phyloP scores from a whole-genome alignment of 2,797 vertebrate species.

The Ammospiza maritima region DNA sequence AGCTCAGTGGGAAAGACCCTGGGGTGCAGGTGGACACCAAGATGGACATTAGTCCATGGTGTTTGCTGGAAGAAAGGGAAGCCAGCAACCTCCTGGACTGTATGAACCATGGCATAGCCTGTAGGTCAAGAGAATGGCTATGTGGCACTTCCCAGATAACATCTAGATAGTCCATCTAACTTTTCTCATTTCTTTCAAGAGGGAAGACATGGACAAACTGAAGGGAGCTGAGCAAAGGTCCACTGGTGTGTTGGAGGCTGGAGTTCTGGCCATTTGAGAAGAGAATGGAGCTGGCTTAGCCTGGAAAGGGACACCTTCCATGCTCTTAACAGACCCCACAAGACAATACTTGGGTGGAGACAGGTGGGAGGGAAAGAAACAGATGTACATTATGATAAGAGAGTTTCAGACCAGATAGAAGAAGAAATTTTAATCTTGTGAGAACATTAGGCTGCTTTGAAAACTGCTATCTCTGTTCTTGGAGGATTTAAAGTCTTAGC shows the following conservation, averaged over 20 bases:
- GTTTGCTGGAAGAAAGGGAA: background rate
- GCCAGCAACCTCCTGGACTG: background rate
- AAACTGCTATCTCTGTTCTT: background rate
- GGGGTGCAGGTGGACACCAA: background rate
- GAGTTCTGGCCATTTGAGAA: background rate
- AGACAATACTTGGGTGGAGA: background rate
- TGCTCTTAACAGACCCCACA: background rate
- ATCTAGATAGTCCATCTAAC: background rate
- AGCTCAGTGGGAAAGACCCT: background rate
- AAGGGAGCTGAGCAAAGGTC: background rate
- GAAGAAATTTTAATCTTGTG: background rate
- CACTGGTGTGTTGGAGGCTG: fast-evolving
- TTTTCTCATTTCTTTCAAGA: background rate
- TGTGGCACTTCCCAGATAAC: fast-evolving
- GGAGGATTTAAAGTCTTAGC: background rate
- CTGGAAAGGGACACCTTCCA: background rate
- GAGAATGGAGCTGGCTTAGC: background rate
- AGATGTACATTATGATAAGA: background rate
- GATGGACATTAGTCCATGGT: background rate
- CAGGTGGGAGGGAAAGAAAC: background rate
- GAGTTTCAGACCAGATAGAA: background rate
- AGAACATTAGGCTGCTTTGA: background rate
- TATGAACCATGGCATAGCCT: background rate
- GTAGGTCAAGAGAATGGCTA: fast-evolving
- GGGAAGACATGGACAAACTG: background rate